These are phyloP conservation scores for Myotis lucifugus DNA, from an alignment of 2,113 vertebrate genomes.

Conservation along the genomic window DNA sequence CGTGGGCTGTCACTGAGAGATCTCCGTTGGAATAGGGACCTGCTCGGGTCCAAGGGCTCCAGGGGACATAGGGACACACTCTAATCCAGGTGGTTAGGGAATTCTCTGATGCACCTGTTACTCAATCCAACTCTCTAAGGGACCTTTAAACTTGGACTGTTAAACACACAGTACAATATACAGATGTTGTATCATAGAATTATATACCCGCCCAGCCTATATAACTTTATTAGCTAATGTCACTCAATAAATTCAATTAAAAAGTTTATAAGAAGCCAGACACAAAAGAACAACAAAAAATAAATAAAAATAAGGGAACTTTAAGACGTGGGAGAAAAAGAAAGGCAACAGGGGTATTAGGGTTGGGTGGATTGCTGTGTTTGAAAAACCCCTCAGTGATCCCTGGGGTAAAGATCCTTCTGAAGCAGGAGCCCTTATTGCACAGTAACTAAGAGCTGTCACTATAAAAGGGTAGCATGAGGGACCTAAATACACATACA, in stretches of 20 bases:
- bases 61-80: accelerated
- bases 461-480: not conserved
- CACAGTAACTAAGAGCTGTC: not conserved
- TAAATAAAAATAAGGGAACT: not conserved
- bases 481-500: not conserved
- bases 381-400: not conserved
- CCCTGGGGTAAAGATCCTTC: not conserved
- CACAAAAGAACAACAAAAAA: not conserved
- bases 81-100: not conserved
- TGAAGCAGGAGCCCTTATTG: not conserved
- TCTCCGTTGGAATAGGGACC: not conserved
- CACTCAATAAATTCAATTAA: not conserved
- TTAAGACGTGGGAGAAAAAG: not conserved
- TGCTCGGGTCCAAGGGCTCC: not conserved
- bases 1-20: not conserved
- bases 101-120: not conserved
- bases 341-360: not conserved
- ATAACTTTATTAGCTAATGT: not conserved
- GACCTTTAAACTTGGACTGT: not conserved
- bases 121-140: not conserved
- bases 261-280: not conserved
- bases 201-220: not conserved
- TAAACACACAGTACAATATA: not conserved
- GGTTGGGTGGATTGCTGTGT: not conserved
- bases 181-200: not conserved